Conservation (phyloP, 35 echinoderm and acorn worm species). For the Holothuria glaberrima region DNA sequence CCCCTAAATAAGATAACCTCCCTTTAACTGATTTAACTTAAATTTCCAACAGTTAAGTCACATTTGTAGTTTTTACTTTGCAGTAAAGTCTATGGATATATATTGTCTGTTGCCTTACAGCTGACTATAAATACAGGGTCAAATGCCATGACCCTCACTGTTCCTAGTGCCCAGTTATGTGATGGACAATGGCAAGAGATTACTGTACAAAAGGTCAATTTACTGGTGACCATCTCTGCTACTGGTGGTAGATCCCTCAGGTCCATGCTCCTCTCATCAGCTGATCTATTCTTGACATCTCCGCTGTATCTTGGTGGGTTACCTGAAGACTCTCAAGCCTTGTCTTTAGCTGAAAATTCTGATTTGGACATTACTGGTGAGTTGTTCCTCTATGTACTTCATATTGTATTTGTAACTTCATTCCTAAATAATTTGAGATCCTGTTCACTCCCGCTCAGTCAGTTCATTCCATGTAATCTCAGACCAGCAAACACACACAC, state of each 20-base stretch:
- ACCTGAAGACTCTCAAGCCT: constrained; percentile 57
- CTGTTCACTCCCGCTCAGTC: no score
- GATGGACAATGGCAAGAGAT: constrained; percentile 81
- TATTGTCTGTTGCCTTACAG: constrained; percentile 43
- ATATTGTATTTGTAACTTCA: no score
- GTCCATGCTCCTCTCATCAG: constrained; percentile 12
- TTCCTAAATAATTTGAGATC: no score
- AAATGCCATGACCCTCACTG: background rate
- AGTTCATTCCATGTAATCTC: no score
- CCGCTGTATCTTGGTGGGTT: constrained; percentile 76
- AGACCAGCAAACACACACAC: no score
- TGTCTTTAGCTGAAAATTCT: background rate
- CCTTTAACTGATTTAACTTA: no score
- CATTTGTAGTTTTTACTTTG: no score
- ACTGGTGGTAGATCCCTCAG: constrained; percentile 10
- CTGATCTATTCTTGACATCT: constrained; percentile 60
- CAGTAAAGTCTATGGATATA: background rate
- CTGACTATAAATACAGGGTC: constrained; percentile 46
- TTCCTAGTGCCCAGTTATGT: constrained; percentile 54
- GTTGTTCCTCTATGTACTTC: background rate
- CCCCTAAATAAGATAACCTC: no score
- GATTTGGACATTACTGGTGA: constrained; percentile 6
- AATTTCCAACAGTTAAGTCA: no score
- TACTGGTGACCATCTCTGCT: constrained; percentile 57
- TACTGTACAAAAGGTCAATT: constrained; percentile 49